Evolutionary conservation across 2,888 invertebrate genomes (phyloP).

Genomic region (Oscheius sp.): DNA sequence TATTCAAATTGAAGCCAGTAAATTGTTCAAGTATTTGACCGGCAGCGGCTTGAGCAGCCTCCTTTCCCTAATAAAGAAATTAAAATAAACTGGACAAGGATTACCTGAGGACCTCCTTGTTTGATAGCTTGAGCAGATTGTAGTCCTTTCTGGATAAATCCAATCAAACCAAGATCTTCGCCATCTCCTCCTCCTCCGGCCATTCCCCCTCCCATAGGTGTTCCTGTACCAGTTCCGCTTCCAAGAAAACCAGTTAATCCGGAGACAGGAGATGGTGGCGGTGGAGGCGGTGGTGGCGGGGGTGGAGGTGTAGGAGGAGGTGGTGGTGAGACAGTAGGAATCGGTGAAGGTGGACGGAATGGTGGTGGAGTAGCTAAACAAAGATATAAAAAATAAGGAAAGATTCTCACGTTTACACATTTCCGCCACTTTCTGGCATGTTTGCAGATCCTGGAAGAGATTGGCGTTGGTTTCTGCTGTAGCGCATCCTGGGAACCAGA

Average conservation of each 20-base stretch:
- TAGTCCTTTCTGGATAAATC: conserved; percentile 54
- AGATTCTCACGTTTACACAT: conserved; percentile 58
- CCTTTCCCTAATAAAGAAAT: conserved; percentile 40
- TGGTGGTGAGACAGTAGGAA: conserved; percentile 45
- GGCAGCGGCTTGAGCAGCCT: conserved; percentile 49
- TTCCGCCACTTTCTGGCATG: conserved; percentile 61
- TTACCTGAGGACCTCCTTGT: conserved; percentile 38
- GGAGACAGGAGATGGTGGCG: conserved; percentile 39
- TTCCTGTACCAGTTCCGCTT: conserved; percentile 27
- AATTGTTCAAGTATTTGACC: conserved; percentile 54
- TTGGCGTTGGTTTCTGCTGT: conserved; percentile 70
- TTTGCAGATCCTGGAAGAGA: conserved; percentile 62
- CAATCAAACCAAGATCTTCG: conserved; percentile 52
- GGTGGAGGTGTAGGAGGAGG: conserved; percentile 44
- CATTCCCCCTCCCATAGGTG: conserved; percentile 17
- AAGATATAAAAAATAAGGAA: background rate
- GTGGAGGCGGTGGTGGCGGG: conserved; percentile 45
- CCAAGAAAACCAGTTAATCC: conserved; percentile 29
- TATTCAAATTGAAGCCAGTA: conserved; percentile 58
- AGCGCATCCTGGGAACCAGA: conserved; percentile 70
- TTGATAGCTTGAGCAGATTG: conserved; percentile 50
- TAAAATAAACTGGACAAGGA: background rate
- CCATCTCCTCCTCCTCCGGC: conserved; percentile 44
- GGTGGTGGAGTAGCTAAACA: conserved; percentile 47
- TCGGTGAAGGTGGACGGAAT: conserved; percentile 41